A percentile compares a stretch with the other conserved stretches of the same genome.
phyloP scores from a whole-genome alignment of 2,888 invertebrate species.

The Ferdinandea cuprea region DNA sequence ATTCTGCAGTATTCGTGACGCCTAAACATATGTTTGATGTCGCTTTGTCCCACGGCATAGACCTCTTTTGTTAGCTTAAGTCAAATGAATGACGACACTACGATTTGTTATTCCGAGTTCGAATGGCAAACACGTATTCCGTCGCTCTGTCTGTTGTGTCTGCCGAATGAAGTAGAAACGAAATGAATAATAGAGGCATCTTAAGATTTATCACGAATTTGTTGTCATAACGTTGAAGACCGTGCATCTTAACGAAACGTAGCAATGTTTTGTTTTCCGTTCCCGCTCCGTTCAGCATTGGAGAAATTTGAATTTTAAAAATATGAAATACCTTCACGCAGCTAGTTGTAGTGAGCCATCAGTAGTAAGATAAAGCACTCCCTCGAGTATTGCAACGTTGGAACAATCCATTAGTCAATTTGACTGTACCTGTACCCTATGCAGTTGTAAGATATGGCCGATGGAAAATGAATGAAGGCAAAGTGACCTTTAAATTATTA shows the following conservation, averaged over 20 bases:
- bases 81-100: slow-evolving; percentile 29
- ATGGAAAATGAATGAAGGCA: too few relatives aligned
- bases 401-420: too few relatives aligned
- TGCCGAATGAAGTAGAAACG: slow-evolving; percentile 25
- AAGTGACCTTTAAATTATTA: too few relatives aligned
- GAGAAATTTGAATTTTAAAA: too few relatives aligned
- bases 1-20: slow-evolving; percentile 45
- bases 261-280: too few relatives aligned
- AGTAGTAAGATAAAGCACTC: too few relatives aligned
- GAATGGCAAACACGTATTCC: slow-evolving; percentile 34
- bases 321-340: too few relatives aligned
- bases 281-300: too few relatives aligned
- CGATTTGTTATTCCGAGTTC: slow-evolving; percentile 44
- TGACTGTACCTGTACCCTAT: too few relatives aligned
- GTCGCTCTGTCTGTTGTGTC: neutral
- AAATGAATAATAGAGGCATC: slow-evolving; percentile 57
- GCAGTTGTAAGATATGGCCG: too few relatives aligned
- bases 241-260: slow-evolving; percentile 10
- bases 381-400: too few relatives aligned
- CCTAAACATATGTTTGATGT: slow-evolving; percentile 12
- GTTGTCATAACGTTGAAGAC: slow-evolving; percentile 35
- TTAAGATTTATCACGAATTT: slow-evolving; percentile 64
- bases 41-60: slow-evolving; percentile 3
- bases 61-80: slow-evolving; percentile 30
- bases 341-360: too few relatives aligned